Evolutionary conservation across 2,888 invertebrate genomes (phyloP), one percentile per base, ranked within the genome.

Genomic region (Pammene fasciana): DNA sequence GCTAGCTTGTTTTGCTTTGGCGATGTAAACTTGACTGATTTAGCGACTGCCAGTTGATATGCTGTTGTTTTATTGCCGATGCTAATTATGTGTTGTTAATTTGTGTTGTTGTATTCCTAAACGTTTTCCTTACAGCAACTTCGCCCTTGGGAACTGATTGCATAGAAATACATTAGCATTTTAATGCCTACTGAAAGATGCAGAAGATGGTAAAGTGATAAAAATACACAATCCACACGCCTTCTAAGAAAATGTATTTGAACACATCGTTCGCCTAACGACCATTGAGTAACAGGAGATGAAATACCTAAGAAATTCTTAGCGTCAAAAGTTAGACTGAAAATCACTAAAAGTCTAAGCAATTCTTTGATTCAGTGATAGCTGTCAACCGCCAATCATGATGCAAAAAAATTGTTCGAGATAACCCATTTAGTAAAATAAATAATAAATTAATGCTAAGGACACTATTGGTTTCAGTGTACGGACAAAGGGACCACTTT

Each of bases 131-230:
- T 46, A 11, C 54, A 55, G 45, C 73, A 71, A 71, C 83, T 81
- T 86, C 79, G 84, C 82, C 81, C 10, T 61, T 67, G 38, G 18
- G 10, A 54, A 45, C 16, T 38, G 41, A 1, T 18, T n/a, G 5
- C 34, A n/a, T 43, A 14, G 14, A 26, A 38, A 41, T 16, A 10
- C 11, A 13, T 43, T 11, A 43, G 13, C 0, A 38, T 9, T 38
- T 38, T 38, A 38, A 7, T 38, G 6, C 7, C 38, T 38, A 38
- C 38, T 38, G 38, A 9, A 38, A 38, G 38, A 38, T 10, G 48
- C 48, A 10, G 48, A 10, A 48, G 14, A 43, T 26, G 26, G 4
- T 26, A 26, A 26, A 26, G 4, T 26, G 26, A 26, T 26, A 26
- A 26, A 26, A 26, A 26, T 26, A 26, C 26, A 1, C 4, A 26